Evolutionary conservation across 2,113 vertebrate genomes (phyloP).

Genomic region (Oreotrochilus melanogaster): DNA sequence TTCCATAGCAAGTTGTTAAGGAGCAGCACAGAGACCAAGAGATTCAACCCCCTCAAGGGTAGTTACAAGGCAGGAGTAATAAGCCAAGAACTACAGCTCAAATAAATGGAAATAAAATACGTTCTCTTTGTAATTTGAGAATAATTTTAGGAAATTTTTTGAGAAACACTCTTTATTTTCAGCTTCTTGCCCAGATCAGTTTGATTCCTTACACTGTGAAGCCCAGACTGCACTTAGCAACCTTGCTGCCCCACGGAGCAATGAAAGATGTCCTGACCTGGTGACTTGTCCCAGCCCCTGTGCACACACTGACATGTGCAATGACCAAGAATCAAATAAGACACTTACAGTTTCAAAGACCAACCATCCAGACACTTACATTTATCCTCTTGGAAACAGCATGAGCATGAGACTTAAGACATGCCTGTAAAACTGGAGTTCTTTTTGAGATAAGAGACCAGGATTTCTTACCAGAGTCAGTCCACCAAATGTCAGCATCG

Average conservation of each 20-base stretch:
- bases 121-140: no score
- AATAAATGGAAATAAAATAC: neutral
- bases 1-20: neutral
- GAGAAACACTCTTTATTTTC: neutral
- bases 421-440: neutral
- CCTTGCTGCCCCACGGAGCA: neutral
- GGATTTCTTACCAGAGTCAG: slow-evolving; percentile 86
- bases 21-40: neutral
- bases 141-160: neutral
- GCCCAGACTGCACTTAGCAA: neutral
- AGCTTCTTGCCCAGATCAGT: neutral
- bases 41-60: neutral
- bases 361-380: neutral
- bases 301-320: neutral
- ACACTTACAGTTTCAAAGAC: neutral
- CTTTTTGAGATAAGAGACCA: neutral
- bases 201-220: neutral
- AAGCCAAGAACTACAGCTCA: neutral
- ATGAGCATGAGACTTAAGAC: accelerated
- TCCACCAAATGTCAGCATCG: slow-evolving; percentile 90
- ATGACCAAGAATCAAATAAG: accelerated
- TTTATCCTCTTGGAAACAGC: slow-evolving; percentile 16
- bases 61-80: neutral
- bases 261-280: neutral
- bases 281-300: neutral